Evolutionary conservation across 1,140 invertebrate species (phyloP), one percentile per base, ranked within the genome.

Genomic region (Drosophila triauraria): DNA sequence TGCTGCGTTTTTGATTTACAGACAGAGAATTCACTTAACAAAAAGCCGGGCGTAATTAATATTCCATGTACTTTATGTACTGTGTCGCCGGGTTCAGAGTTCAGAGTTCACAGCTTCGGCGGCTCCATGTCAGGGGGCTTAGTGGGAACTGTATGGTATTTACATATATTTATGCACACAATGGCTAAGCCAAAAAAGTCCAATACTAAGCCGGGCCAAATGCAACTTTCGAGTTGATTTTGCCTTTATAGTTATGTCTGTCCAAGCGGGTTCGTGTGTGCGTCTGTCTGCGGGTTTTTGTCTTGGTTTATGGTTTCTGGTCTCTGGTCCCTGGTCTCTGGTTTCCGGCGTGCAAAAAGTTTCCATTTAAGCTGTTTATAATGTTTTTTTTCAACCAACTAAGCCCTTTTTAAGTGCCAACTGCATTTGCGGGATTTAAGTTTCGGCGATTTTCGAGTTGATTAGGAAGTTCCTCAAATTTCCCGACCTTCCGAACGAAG

Each of bases 361-460:
- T 82, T 65, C 57, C 59, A 54, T 78, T 72, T 86, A 86, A 86
- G 83, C 82, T 87, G 83, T 86, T 86, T 86, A 86, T 86, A 86
- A 80, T 83, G 78, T 77, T 78, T 54, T 63, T 68, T 54, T 35
- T 54, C 56, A 2, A 6, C 54, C 32, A 35, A 46, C 64, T 80
- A 84, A 81, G 62, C 67, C 65, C 57, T 65, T 81, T 84, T 75
- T 47, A 54, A 75, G 43, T 67, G 58, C 43, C 43, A 42, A 43
- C 30, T 44, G 27, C 23, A 65, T 63, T 79, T 68, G 54, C 42
- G 17, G 47, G 43, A 63, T 54, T 74, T 60, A 51, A 80, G 46
- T 86, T 83, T 58, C 6, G 9, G 9, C 30, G 44, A 75, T 56
- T 50, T 75, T 40, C 30, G 38, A 40, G 35, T 76, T 63, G 46